Evolutionary conservation across 2,797 vertebrate species (phyloP).

Genomic region (Tachyglossus aculeatus): DNA sequence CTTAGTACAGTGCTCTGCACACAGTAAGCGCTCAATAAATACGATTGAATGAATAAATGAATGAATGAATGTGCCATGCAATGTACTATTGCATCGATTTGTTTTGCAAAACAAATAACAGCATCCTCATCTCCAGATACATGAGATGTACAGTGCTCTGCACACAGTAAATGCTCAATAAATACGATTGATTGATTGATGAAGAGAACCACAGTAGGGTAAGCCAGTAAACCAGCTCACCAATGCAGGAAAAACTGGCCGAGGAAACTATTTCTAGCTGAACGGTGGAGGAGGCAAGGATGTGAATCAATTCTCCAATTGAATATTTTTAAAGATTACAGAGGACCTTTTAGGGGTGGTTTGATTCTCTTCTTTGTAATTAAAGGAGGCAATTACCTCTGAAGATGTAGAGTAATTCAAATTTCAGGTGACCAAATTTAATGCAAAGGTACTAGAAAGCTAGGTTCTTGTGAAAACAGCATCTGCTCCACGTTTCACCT

Average conservation of each 20-base stretch:
- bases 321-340: slow-evolving; percentile 16
- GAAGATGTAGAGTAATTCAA: slow-evolving; percentile 10
- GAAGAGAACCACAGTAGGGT: no score
- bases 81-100: no score
- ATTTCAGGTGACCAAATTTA: slow-evolving; percentile 16
- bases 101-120: no score
- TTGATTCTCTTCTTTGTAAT: slow-evolving; percentile 24
- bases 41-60: no score
- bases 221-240: no score
- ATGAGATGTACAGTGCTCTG: no score
- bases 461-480: slow-evolving; percentile 18
- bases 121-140: no score
- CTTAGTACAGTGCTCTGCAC: no score
- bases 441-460: background rate
- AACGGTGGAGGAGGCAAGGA: background rate
- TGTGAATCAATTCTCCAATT: background rate
- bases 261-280: background rate
- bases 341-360: background rate
- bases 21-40: no score
- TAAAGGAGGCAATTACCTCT: slow-evolving; percentile 26
- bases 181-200: no score
- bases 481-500: slow-evolving; percentile 20
- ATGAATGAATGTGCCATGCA: no score
- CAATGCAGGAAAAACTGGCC: background rate
- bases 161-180: no score